Percentiles rank a stretch among this genome's conserved stretches.
Conservation (phyloP, 2,888 invertebrate species). For the Thymelicus sylvestris region DNA sequence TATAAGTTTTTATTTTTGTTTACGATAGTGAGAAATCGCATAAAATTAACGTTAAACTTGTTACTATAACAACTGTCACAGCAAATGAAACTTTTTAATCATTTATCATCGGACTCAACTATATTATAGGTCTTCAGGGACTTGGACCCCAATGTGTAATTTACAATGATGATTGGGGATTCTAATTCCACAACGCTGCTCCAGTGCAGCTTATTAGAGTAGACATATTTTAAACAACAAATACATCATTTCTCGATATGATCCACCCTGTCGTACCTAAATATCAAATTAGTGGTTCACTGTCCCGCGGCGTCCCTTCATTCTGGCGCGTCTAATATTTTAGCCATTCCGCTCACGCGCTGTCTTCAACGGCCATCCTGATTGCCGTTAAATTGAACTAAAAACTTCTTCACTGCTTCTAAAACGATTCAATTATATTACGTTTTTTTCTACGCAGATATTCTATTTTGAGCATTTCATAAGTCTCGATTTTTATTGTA, state of each 20-base stretch:
- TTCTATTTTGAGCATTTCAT: slow-evolving; percentile 10
- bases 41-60: neutral
- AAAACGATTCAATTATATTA: slow-evolving; percentile 80
- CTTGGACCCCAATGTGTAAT: too few species aligned
- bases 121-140: too few species aligned
- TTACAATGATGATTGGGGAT: too few species aligned
- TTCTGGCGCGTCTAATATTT: slow-evolving; percentile 80
- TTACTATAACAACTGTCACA: too few species aligned
- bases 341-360: slow-evolving; percentile 80
- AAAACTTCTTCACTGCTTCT: slow-evolving; percentile 82
- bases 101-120: too few species aligned
- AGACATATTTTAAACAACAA: neutral
- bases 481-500: slow-evolving; percentile 41
- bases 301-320: slow-evolving; percentile 65
- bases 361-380: slow-evolving; percentile 82
- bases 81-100: too few species aligned
- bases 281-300: slow-evolving; percentile 72
- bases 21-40: neutral
- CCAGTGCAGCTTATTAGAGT: neutral
- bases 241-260: slow-evolving; percentile 1
- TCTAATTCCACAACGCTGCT: neutral
- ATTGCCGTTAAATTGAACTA: slow-evolving; percentile 85
- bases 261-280: slow-evolving; percentile 51
- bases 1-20: slow-evolving; percentile 3
- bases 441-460: slow-evolving; percentile 58